Conservation (phyloP, 2,113 vertebrate genomes). For the Pterocles orientalis region DNA sequence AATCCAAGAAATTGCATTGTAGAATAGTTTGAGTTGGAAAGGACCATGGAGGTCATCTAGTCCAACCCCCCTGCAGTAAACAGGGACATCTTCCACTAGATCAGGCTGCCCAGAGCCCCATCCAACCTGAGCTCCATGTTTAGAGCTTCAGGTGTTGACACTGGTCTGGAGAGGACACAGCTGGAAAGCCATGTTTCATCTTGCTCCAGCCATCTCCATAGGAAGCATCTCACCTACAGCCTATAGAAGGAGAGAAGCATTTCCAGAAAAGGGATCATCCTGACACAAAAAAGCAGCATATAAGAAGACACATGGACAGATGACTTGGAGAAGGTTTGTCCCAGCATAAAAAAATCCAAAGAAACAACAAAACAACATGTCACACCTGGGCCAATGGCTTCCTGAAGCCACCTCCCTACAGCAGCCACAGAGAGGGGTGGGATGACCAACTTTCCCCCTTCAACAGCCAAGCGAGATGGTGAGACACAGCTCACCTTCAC, state of each 20-base stretch:
- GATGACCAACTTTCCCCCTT: not conserved
- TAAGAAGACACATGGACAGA: not conserved
- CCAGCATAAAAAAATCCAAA: not conserved
- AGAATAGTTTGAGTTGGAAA: too few species aligned
- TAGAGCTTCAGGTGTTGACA: not conserved
- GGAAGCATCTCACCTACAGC: not conserved
- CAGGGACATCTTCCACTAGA: too few species aligned
- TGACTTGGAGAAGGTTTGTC: not conserved
- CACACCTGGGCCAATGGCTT: not conserved
- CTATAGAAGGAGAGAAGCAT: not conserved
- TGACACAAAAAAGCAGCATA: accelerated
- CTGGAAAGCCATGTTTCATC: accelerated
- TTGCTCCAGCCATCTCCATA: not conserved
- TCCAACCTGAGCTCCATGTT: accelerated
- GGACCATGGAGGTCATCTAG: too few species aligned
- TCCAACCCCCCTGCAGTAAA: too few species aligned
- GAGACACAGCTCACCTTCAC: not conserved
- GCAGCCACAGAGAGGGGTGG: not conserved
- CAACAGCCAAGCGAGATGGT: not conserved
- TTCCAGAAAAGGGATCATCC: not conserved
- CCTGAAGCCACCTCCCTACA: not conserved
- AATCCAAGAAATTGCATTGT: not conserved
- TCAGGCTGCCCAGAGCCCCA: too few species aligned
- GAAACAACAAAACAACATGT: not conserved
- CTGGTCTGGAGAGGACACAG: not conserved